Base-by-base conservation (phyloP, 1,140 invertebrate species). In the Pemphigus obesinymphae region DNA sequence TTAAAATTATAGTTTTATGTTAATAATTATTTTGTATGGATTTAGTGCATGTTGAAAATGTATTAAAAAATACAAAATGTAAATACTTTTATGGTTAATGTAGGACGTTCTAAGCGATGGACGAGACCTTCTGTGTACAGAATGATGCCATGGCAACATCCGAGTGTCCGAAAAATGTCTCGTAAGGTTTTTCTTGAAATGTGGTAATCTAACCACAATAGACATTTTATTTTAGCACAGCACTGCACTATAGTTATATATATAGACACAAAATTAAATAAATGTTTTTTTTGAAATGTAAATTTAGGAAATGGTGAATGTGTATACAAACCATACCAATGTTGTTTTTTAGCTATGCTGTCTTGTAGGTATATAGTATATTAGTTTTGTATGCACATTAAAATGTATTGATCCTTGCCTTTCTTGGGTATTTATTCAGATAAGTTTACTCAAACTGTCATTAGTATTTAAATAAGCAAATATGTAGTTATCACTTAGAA, bases 21-120 rank as follows among this genome's bases (percentile, higher is more conserved):
- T 70, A 70, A 45, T 7, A 70, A 43, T 70, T 26, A 17, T 43
- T 70, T 26, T 70, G 0, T 43, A 26, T 6, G 0, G 2, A 17
- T 68, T 40, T 48, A 3, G 15, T 10, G 23, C 17, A 50, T 73
- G 23, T 23, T 15, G 31, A 50, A 31, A 29, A 70, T 70, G 23
- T 70, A 23, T 23, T 23, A 43, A 68, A 48, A 48, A 29, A 11
- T 73, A 50, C 43, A 4, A 73, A 73, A 31, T 73, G 45, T 73
- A 73, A 73, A 73, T 73, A 50, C 70, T 73, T 72, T 73, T 73
- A 78, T 78, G 50, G 50, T 78, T 53, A 61, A 58, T 80, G 76
- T 80, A 80, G 76, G 76, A 80, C 76, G 76, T 80, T 80, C 15
- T 80, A 80, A 80, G 63, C 76, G 76, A 0, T 43, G 76, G 53